phyloP scores from a whole-genome alignment of 2,113 vertebrate genomes.

The Pomatorhinus ruficollis region DNA sequence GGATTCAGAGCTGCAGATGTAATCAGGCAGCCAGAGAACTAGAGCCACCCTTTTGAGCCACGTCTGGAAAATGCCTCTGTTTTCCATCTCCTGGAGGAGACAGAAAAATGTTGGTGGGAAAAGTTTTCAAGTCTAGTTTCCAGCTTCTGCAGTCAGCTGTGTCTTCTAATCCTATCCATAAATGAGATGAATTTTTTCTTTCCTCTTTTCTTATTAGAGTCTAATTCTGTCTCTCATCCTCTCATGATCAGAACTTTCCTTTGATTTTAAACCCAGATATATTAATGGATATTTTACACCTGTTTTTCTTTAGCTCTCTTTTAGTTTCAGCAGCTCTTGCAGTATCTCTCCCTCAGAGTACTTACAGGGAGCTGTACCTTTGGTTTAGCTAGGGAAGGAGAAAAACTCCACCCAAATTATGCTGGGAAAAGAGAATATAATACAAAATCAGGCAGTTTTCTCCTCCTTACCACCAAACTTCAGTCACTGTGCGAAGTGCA shows the following conservation, averaged over 20 bases:
- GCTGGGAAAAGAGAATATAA: background rate
- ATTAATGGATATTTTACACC: background rate
- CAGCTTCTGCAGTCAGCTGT: background rate
- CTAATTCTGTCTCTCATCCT: background rate
- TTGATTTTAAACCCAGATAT: background rate
- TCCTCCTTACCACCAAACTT: background rate
- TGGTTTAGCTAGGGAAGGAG: background rate
- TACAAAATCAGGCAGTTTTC: background rate
- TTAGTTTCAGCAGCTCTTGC: background rate
- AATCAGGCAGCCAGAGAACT: background rate
- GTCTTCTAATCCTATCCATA: background rate
- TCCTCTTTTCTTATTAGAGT: background rate
- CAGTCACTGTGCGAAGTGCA: background rate
- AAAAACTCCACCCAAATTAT: background rate
- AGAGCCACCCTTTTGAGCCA: background rate
- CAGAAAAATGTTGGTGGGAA: background rate
- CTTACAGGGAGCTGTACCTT: background rate
- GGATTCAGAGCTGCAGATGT: background rate
- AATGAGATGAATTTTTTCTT: background rate
- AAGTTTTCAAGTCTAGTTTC: background rate
- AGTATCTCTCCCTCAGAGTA: background rate
- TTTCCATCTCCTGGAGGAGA: background rate
- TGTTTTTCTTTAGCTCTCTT: background rate
- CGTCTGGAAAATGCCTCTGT: background rate
- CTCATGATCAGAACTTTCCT: background rate